Percentiles rank a stretch among this genome's conserved stretches.
Evolutionary conservation across 2,797 vertebrate genomes (phyloP).

Genomic region (Cirrhinus mrigala): DNA sequence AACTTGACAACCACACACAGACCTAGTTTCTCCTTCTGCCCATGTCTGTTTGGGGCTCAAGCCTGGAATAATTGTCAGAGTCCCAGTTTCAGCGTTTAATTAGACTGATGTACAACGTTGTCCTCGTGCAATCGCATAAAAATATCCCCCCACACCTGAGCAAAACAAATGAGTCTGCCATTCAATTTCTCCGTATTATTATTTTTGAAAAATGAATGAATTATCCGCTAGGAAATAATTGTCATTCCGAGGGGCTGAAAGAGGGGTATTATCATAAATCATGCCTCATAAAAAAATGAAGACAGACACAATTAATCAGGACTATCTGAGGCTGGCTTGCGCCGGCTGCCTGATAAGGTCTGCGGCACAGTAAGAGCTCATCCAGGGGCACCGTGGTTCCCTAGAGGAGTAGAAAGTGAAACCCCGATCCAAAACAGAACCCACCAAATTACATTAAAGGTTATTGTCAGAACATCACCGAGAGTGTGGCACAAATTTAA

Average conservation of each 20-base stretch:
- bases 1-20: slow-evolving; percentile 64
- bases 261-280: slow-evolving; percentile 68
- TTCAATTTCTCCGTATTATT: slow-evolving; percentile 79
- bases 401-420: slow-evolving; percentile 61
- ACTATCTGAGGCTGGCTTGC: slow-evolving; percentile 62
- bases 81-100: slow-evolving; percentile 61
- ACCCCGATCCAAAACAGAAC: slow-evolving; percentile 61
- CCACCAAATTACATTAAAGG: slow-evolving; percentile 69
- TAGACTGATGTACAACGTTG: slow-evolving; percentile 61
- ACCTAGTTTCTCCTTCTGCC: slow-evolving; percentile 55
- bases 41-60: slow-evolving; percentile 53
- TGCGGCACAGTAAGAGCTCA: slow-evolving; percentile 61
- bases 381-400: slow-evolving; percentile 60
- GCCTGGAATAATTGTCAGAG: slow-evolving; percentile 64
- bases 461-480: slow-evolving; percentile 64
- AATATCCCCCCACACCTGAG: slow-evolving; percentile 71
- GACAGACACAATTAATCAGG: slow-evolving; percentile 69
- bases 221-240: slow-evolving; percentile 68
- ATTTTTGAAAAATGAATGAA: slow-evolving; percentile 80
- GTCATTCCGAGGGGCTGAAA: slow-evolving; percentile 66
- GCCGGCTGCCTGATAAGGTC: slow-evolving; percentile 64
- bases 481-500: slow-evolving; percentile 63
- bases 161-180: slow-evolving; percentile 76
- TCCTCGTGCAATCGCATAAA: slow-evolving; percentile 66
- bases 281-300: slow-evolving; percentile 62